phyloP scores from a whole-genome alignment of 2,888 invertebrate genomes.

The Metallyticus violacea region DNA sequence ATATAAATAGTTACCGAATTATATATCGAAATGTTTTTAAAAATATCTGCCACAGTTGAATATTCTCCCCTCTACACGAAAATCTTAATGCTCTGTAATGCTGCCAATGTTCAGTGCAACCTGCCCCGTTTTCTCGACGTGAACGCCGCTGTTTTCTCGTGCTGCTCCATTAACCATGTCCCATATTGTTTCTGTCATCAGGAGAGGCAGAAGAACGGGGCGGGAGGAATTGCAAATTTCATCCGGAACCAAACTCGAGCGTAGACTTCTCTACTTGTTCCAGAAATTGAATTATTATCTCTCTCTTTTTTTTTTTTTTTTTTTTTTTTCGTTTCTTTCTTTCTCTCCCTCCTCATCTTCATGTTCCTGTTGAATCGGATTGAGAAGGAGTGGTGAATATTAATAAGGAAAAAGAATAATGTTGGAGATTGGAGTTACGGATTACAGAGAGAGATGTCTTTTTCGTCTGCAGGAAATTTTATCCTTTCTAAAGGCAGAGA shows the following conservation, averaged over 20 bases:
- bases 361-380: slow-evolving; percentile 17
- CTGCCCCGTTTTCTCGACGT: too few species aligned
- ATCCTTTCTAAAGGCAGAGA: neutral
- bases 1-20: too few species aligned
- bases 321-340: neutral
- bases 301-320: neutral
- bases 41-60: too few species aligned
- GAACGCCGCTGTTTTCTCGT: neutral
- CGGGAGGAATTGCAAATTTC: slow-evolving; percentile 9
- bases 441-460: neutral
- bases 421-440: slow-evolving; percentile 1
- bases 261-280: neutral
- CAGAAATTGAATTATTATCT: slow-evolving; percentile 13
- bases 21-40: too few species aligned
- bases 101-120: too few species aligned
- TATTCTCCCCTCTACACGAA: too few species aligned
- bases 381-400: slow-evolving; percentile 23
- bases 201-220: neutral
- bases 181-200: slow-evolving; percentile 11
- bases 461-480: neutral
- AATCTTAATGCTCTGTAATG: too few species aligned
- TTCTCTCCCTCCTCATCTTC: neutral
- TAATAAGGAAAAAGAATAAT: slow-evolving; percentile 20
- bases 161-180: neutral
- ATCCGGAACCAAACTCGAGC: neutral